Conservation (phyloP, 2,888 invertebrate species). For the Tridacna gigas region DNA sequence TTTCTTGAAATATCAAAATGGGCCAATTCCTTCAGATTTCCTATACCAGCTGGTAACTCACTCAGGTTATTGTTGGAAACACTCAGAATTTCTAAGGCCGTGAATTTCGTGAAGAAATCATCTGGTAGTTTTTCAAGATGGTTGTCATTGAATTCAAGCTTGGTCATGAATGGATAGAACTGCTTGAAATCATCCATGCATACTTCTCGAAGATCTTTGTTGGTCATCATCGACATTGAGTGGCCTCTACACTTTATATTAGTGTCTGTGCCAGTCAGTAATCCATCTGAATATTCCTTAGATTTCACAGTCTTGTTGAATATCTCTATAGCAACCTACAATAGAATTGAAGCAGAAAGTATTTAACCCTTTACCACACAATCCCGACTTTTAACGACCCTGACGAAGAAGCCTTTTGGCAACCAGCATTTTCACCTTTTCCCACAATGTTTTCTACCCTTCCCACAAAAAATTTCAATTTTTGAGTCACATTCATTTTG, state of each 20-base stretch:
- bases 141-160: conserved; percentile 72
- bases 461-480: too few species aligned
- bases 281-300: not conserved
- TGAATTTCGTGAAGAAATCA: conserved; percentile 57
- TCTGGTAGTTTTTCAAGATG: conserved; percentile 63
- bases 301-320: conserved; percentile 39
- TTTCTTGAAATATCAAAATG: conserved; percentile 69
- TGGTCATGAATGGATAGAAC: conserved; percentile 62
- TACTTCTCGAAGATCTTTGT: conserved; percentile 51
- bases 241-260: conserved; percentile 69
- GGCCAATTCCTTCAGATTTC: conserved; percentile 28
- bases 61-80: conserved; percentile 69
- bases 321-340: conserved; percentile 47
- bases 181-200: conserved; percentile 50
- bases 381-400: too few species aligned
- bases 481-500: too few species aligned
- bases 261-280: conserved; percentile 34
- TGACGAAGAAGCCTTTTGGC: too few species aligned
- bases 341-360: not conserved
- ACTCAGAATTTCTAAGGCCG: conserved; percentile 61
- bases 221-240: conserved; percentile 58
- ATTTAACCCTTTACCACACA: not conserved
- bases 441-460: too few species aligned
- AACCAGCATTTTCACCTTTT: too few species aligned
- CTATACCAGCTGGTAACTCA: conserved; percentile 58